Percentiles rank a stretch among this genome's conserved stretches.
Evolutionary conservation across 1,140 invertebrate species (phyloP).

Genomic region (Drosophila ambigua): DNA sequence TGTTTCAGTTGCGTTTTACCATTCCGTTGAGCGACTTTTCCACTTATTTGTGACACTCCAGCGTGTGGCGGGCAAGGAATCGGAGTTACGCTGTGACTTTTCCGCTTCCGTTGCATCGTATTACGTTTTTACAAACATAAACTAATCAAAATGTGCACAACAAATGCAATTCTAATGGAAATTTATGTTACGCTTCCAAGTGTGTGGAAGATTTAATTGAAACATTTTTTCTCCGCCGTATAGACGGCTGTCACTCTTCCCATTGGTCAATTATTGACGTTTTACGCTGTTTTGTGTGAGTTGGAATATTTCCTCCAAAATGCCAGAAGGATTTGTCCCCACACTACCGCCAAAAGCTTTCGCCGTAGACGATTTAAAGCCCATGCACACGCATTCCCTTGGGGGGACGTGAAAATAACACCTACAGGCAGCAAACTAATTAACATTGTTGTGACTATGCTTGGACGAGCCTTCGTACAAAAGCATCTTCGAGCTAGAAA

Average conservation of each 20-base stretch:
- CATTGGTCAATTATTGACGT: not conserved
- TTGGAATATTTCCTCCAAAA: slow-evolving; percentile 9
- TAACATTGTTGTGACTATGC: slow-evolving; percentile 55
- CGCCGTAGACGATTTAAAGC: not conserved
- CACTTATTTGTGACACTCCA: not conserved
- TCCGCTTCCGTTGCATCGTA: slow-evolving; percentile 40
- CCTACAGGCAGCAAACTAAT: slow-evolving; percentile 68
- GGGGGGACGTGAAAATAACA: slow-evolving; percentile 58
- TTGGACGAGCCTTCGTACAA: slow-evolving; percentile 2
- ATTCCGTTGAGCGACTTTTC: not conserved
- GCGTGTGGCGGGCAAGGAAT: not conserved
- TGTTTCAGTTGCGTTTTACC: slow-evolving; percentile 6
- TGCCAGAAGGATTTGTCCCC: slow-evolving; percentile 18
- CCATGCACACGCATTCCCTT: not conserved
- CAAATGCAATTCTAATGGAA: slow-evolving; percentile 65
- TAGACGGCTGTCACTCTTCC: not conserved
- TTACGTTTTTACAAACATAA: slow-evolving; percentile 32
- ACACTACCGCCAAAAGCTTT: not conserved
- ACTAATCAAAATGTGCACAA: slow-evolving; percentile 44
- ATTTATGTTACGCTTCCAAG: slow-evolving; percentile 59
- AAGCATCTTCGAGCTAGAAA: no score
- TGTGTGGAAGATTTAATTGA: slow-evolving; percentile 61
- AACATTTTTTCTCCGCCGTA: slow-evolving; percentile 11
- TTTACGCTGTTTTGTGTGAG: not conserved
- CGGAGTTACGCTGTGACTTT: slow-evolving; percentile 36